Conservation (phyloP, 2,113 vertebrate genomes). For the Oceanodroma tethys region DNA sequence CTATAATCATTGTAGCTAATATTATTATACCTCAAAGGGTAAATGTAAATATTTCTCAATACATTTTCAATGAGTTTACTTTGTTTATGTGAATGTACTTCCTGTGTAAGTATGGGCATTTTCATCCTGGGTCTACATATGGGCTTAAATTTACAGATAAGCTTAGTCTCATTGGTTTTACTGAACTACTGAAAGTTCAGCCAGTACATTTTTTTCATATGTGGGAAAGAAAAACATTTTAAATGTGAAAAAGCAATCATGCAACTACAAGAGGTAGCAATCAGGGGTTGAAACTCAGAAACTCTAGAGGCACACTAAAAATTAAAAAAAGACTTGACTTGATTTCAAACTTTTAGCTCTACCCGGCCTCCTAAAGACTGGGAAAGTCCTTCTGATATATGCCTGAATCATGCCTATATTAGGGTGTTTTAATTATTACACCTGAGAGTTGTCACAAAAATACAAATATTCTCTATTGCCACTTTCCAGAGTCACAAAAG, state of each 20-base stretch:
- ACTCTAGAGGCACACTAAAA: not conserved
- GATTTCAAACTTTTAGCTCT: not conserved
- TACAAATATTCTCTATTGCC: not conserved
- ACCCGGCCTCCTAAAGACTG: not conserved
- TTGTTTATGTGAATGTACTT: conserved; percentile 1
- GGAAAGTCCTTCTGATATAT: not conserved
- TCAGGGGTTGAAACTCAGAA: not conserved
- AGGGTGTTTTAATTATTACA: not conserved
- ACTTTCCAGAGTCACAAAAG: not conserved
- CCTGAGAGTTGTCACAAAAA: not conserved
- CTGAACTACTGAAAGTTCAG: not conserved
- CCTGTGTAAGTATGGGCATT: conserved; percentile 14
- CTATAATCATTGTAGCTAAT: not conserved
- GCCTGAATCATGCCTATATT: not conserved
- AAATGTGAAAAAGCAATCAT: not conserved
- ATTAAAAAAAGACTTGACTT: not conserved
- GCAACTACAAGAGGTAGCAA: not conserved
- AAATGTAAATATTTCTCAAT: conserved; percentile 25
- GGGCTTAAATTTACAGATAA: conserved; percentile 4
- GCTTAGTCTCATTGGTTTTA: not conserved
- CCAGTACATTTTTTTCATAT: not conserved
- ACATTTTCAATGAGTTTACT: not conserved
- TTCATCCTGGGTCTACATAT: not conserved
- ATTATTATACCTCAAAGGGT: conserved; percentile 10
- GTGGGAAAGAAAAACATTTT: not conserved